Base-by-base conservation (phyloP, 2,888 invertebrate species). In the Pegoplata infirma region DNA sequence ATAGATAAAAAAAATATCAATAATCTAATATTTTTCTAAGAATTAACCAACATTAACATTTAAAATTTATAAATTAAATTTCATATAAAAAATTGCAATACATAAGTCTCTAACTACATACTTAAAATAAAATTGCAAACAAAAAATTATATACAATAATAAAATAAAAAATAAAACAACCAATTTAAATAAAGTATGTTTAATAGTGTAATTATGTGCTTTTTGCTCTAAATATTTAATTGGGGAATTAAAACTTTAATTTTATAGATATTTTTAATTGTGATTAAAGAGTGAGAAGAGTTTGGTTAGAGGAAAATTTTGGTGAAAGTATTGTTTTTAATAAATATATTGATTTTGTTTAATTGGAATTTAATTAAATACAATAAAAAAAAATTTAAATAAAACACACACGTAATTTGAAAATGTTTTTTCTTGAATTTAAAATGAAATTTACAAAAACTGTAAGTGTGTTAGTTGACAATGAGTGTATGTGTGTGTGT, bases 281-380 rank as follows among this genome's bases (percentile, higher is more conserved):
- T 40, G 36, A 40, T 12, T 40, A 40, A n/a, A 40, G 36, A 40
- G 36, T 40, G 36, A 40, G 36, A n/a, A 40, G 36, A 40, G 36
- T 40, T 40, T 40, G 12, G 36, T 44, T 28, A 49, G 28, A 28
- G 49, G 16, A 64, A 79, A 75, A 71, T 75, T 78, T 75, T 68
- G 63, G 68, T 74, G 64, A 68, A n/a, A n/a, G n/a, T n/a, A n/a
- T 46, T 55, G 64, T 14, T 64, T 2, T 28, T 21, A 53, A 10
- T 51, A 40, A 71, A 17, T 55, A 64, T 25, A 1, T 19, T 36
- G 17, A 14, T 51, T 51, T 12, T 63, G 5, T 23, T 58, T 12
- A 64, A 44, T 64, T n/a, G n/a, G n/a, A n/a, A n/a, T n/a, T n/a
- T n/a, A n/a, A n/a, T n/a, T n/a, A n/a, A n/a, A n/a, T 53, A n/a